Percentiles rank a stretch among this genome's conserved stretches.
These are phyloP conservation scores for Caenorhabditis drosophilae DNA, from an alignment of 2,888 invertebrate species.

Conservation along the genomic window DNA sequence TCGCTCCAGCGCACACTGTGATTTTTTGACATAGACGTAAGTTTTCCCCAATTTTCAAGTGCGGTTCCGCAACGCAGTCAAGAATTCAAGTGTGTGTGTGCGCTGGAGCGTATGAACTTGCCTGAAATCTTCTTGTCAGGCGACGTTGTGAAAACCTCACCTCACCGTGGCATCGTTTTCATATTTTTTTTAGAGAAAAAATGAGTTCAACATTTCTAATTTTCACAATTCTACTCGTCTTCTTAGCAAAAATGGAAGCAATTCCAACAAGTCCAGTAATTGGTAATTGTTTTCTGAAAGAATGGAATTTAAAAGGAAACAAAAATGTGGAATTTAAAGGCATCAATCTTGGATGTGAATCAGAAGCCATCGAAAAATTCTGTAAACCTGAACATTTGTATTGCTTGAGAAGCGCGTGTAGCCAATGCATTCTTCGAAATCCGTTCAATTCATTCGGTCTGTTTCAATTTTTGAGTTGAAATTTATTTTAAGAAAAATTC, in stretches of 20 bases:
- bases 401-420: conserved; percentile 31
- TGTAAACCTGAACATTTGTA: conserved; percentile 24
- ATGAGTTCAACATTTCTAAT: too few species aligned
- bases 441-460: conserved; percentile 36
- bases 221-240: too few species aligned
- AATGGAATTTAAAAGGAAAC: background rate
- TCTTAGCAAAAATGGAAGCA: background rate
- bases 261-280: conserved; percentile 26
- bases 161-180: too few species aligned
- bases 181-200: too few species aligned
- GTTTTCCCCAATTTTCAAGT: too few species aligned
- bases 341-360: conserved; percentile 17
- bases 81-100: too few species aligned
- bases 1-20: too few species aligned
- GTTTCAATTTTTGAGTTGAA: conserved; percentile 1
- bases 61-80: too few species aligned
- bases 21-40: too few species aligned
- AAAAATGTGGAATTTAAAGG: conserved; percentile 10
- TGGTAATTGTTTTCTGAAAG: conserved; percentile 8
- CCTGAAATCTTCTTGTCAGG: too few species aligned
- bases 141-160: too few species aligned
- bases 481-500: conserved; percentile 1
- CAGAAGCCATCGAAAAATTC: conserved; percentile 17
- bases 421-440: conserved; percentile 34
- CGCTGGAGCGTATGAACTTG: too few species aligned